Percentiles rank a stretch among this genome's conserved stretches.
Evolutionary conservation across 2,797 vertebrate genomes (phyloP).

Genomic region (Pseudochirops corinnae): DNA sequence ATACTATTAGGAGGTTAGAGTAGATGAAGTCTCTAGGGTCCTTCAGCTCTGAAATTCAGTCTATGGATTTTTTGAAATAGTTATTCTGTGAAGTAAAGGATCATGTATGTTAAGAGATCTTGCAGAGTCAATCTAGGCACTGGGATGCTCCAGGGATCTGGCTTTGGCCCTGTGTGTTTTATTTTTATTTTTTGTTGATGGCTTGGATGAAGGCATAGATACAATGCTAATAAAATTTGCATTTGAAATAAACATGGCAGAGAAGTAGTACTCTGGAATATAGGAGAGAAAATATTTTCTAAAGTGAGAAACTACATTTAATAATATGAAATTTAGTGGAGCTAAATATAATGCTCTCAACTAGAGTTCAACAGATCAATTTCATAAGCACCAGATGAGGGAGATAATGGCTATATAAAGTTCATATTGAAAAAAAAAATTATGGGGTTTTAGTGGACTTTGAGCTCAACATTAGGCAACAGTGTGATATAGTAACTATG

Average conservation of each 20-base stretch:
- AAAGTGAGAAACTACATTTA: neutral
- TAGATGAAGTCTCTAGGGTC: neutral
- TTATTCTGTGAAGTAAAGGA: neutral
- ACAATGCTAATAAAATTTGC: neutral
- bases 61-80: neutral
- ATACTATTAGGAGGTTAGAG: neutral
- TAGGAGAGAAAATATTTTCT: neutral
- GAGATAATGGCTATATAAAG: neutral
- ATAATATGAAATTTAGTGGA: neutral
- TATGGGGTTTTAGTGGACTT: neutral
- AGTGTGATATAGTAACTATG: neutral
- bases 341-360: neutral
- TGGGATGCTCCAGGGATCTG: neutral
- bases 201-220: neutral
- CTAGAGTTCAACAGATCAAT: neutral
- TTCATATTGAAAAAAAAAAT: neutral
- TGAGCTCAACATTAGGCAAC: neutral
- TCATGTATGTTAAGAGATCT: neutral
- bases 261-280: neutral
- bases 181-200: neutral
- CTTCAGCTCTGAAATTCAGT: neutral
- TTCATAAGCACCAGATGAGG: neutral
- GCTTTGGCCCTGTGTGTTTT: neutral
- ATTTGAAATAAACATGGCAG: neutral
- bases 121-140: neutral